A percentile compares a stretch with the other conserved stretches of the same genome.
These are phyloP conservation scores for Volucella bombylans DNA, from an alignment of 2,888 invertebrate genomes.

Conservation along the genomic window DNA sequence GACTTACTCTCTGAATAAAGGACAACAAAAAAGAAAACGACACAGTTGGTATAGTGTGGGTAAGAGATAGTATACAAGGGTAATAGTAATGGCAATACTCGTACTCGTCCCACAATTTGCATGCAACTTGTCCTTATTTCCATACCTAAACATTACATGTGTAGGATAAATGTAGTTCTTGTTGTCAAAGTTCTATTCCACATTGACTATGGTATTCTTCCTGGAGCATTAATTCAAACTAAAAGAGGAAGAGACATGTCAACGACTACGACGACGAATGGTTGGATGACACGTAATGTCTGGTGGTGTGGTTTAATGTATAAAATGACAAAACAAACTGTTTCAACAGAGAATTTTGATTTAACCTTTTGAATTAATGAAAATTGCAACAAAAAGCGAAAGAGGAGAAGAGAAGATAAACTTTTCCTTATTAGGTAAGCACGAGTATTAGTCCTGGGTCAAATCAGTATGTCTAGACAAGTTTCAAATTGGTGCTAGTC, in stretches of 20 bases:
- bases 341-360: slow-evolving; percentile 42
- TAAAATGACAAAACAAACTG: slow-evolving; percentile 56
- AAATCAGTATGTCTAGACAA: too few species aligned
- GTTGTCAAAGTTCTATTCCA: slow-evolving; percentile 22
- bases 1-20: slow-evolving; percentile 37
- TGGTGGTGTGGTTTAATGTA: slow-evolving; percentile 47
- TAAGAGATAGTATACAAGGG: neutral
- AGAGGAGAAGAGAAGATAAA: too few species aligned
- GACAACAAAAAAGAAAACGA: slow-evolving; percentile 17
- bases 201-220: slow-evolving; percentile 19
- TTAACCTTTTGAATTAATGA: slow-evolving; percentile 43
- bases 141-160: slow-evolving; percentile 30
- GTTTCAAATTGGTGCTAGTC: too few species aligned
- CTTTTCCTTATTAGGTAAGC: too few species aligned
- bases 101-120: neutral
- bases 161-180: slow-evolving; percentile 35
- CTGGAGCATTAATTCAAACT: slow-evolving; percentile 33
- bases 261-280: slow-evolving; percentile 30
- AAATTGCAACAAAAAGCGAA: slow-evolving; percentile 13
- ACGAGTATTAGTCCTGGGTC: too few species aligned
- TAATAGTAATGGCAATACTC: neutral
- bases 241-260: slow-evolving; percentile 32
- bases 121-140: slow-evolving; percentile 24
- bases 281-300: slow-evolving; percentile 46
- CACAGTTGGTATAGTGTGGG: slow-evolving; percentile 21